phyloP scores from a whole-genome alignment of 1,140 invertebrate genomes.

The Nasonia longicornis region DNA sequence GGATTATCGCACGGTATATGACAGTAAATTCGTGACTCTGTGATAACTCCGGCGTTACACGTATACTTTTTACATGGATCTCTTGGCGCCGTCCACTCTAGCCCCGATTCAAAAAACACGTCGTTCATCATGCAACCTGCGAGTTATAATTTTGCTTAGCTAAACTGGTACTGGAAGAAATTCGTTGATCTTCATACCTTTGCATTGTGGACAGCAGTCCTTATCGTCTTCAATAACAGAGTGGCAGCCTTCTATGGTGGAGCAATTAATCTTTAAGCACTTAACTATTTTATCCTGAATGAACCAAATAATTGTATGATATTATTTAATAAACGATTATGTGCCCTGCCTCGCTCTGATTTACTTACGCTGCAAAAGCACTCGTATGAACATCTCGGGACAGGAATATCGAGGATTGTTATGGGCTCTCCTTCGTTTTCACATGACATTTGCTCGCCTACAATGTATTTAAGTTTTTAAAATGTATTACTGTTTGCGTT shows the following conservation, averaged over 20 bases:
- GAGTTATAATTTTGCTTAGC: not conserved
- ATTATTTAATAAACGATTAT: not conserved
- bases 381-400: constrained; percentile 56
- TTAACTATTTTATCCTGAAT: constrained; percentile 80
- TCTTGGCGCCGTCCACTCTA: constrained; percentile 78
- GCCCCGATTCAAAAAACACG: constrained; percentile 77
- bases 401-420: constrained; percentile 58
- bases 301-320: not conserved
- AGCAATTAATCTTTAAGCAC: constrained; percentile 75
- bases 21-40: constrained; percentile 81
- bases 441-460: constrained; percentile 59
- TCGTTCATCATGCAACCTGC: constrained; percentile 82
- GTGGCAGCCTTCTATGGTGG: constrained; percentile 77
- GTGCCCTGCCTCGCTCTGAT: not conserved
- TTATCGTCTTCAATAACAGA: constrained; percentile 69
- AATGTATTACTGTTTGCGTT: not conserved
- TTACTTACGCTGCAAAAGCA: constrained; percentile 61
- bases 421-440: constrained; percentile 59
- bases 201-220: constrained; percentile 76
- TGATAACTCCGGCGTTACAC: constrained; percentile 87
- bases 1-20: constrained; percentile 82
- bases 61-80: constrained; percentile 79
- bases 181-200: constrained; percentile 68
- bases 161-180: not conserved
- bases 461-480: not conserved